Evolutionary conservation across 2,888 invertebrate species (phyloP), one percentile per base, ranked within the genome.

Genomic region (Trilocha varians): DNA sequence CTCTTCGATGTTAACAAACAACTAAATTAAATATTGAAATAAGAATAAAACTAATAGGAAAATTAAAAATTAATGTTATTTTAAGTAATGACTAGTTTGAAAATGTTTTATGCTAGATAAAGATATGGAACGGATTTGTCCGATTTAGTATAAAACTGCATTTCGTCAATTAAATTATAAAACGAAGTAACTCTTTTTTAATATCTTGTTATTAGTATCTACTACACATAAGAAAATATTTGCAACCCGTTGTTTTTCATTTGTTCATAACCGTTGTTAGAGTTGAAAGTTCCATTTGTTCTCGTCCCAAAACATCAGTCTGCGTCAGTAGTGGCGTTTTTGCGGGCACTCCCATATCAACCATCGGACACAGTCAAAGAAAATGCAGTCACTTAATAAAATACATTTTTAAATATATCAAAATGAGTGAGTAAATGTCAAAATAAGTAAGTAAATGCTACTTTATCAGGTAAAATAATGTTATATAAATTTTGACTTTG

Each of bases 271-370:
- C 57, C 50, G 57, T 51, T 47, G 50, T 51, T 50, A 57, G 50
- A 62, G 61, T 58, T 49, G 55, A 57, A 59, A 61, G 52, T 57
- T 55, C 59, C 65, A 70, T 77, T 72, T 67, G 68, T 73, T 65
- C 50, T 49, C 56, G 65, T 59, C 65, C 60, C 59, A 52, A 56
- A 46, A 55, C 67, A 69, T 70, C 65, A 62, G 62, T 66, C 64
- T 52, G 48, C 50, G 69, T 70, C 71, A 63, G 51, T 45, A 49
- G 50, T 50, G 53, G 49, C 55, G 67, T 77, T 75, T 75, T 77
- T 77, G 73, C 50, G 65, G 62, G 50, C 53, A 38, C 34, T 40
- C 18, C 25, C 25, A 25, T 25, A 35, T 17, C 32, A 3, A 15
- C 38, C 15, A 38, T 32, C 14, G 15, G 38, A 11, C 5, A 32